A percentile compares a stretch with the other conserved stretches of the same genome.
Conservation (phyloP, 1,140 invertebrate genomes). For the Nasonia giraulti region DNA sequence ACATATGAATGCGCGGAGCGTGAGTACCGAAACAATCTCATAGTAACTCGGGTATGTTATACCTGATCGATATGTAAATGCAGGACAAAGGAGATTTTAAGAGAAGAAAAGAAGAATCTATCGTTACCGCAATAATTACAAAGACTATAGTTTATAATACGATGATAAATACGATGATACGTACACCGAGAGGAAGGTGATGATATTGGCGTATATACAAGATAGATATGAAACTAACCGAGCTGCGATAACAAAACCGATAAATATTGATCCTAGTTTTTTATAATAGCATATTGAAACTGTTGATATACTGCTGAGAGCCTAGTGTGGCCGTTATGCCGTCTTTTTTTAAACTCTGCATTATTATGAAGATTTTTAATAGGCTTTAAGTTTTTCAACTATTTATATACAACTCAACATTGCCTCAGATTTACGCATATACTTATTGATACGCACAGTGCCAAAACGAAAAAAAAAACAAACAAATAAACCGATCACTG, state of each 20-base stretch:
- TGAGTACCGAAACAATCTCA: slow-evolving; percentile 25
- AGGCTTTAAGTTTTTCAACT: slow-evolving; percentile 35
- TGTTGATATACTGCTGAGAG: slow-evolving; percentile 47
- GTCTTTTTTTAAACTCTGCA: neutral
- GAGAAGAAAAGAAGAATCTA: slow-evolving; percentile 45
- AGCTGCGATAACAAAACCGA: slow-evolving; percentile 50
- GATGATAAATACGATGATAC: neutral
- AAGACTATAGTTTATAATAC: slow-evolving; percentile 53
- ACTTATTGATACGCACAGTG: slow-evolving; percentile 60
- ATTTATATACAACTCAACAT: neutral
- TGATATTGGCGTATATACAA: slow-evolving; percentile 22
- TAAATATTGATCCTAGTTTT: slow-evolving; percentile 53
- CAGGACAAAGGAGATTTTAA: slow-evolving; percentile 20
- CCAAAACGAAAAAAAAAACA: slow-evolving; percentile 60
- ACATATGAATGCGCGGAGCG: neutral
- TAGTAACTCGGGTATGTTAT: neutral
- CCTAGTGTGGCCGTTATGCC: slow-evolving; percentile 33
- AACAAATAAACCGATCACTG: slow-evolving; percentile 9
- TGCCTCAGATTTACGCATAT: slow-evolving; percentile 2
- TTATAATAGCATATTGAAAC: slow-evolving; percentile 49
- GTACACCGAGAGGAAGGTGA: neutral
- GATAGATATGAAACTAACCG: slow-evolving; percentile 35
- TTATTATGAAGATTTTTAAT: slow-evolving; percentile 29
- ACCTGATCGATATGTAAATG: slow-evolving; percentile 17
- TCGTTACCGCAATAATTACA: slow-evolving; percentile 55